phyloP scores from a whole-genome alignment of 1,140 invertebrate species.

The Stratiolaelaps scimitus region DNA sequence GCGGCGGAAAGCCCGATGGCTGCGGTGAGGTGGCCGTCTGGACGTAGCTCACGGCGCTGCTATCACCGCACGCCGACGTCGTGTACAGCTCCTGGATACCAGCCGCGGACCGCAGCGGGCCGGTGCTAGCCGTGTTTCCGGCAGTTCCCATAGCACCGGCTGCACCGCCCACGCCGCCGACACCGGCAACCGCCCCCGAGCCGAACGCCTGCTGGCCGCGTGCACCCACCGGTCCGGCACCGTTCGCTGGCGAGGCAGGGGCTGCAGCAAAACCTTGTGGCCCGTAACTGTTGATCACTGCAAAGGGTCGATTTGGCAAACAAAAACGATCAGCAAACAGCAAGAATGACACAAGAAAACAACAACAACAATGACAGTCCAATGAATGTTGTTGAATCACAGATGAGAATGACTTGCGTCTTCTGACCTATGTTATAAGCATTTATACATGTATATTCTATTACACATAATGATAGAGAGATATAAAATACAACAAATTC shows the following conservation, averaged over 20 bases:
- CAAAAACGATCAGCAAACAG: too few species aligned
- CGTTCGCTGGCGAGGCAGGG: conserved; percentile 28
- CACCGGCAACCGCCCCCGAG: conserved; percentile 8
- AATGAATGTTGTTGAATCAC: too few species aligned
- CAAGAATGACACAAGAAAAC: too few species aligned
- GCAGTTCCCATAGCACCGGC: background rate
- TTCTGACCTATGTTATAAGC: too few species aligned
- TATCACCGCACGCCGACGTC: background rate
- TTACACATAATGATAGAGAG: too few species aligned
- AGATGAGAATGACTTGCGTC: too few species aligned
- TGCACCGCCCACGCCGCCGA: background rate
- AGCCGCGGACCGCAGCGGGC: background rate
- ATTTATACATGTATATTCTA: too few species aligned
- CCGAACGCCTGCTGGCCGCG: conserved; percentile 8
- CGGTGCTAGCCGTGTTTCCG: conserved; percentile 10
- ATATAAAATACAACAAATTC: too few species aligned
- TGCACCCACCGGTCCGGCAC: background rate
- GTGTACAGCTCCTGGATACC: conserved; percentile 23
- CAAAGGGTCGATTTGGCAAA: background rate
- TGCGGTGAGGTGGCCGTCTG: conserved; percentile 24
- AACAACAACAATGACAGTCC: too few species aligned
- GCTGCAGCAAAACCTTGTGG: conserved; percentile 27
- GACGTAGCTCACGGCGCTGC: conserved; percentile 23
- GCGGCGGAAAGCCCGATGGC: conserved; percentile 23
- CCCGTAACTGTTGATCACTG: conserved; percentile 28